Base-by-base conservation (phyloP, 1,140 invertebrate genomes). In the Chlorops oryzae region DNA sequence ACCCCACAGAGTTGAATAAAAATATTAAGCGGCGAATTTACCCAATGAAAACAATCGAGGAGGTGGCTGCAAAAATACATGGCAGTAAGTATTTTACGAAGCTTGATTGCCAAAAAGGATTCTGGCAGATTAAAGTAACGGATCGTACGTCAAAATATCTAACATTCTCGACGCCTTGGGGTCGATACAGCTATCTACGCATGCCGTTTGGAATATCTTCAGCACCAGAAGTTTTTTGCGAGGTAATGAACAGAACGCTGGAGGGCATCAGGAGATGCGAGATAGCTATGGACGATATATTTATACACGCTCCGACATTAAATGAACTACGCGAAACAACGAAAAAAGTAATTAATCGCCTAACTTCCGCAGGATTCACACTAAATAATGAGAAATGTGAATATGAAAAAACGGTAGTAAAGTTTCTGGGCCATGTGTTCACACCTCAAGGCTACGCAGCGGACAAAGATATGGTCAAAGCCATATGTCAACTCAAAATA, bases 1-100 rank as follows among this genome's bases (percentile, higher is more conserved):
- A 75, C 43, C 68, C 71, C 15, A 58, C 39, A 22, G 52, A 73
- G 23, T 54, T 76, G n/a, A 74, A 75, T 50, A 57, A 60, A 49
- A 61, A 54, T 28, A 65, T 75, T 7, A 59, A 56, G 32, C 45
- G 66, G 50, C 59, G 69, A 46, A 49, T 61, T 52, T 54, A 60
- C 50, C 57, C 56, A 15, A 20, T 68, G 17, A 55, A 57, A 12
- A 61, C 54, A 7, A 51, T 69, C 21, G 63, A 70, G 37, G 64
- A 71, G 24, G 41, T 63, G 3, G 25, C 17, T n/a, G n/a, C n/a
- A n/a, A n/a, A n/a, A n/a, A n/a, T n/a, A n/a, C n/a, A n/a, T n/a
- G n/a, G n/a, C n/a, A 20, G 42, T 18, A 4, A 47, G 37, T 35
- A 44, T 20, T 74, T 75, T 51, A 58, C 61, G 2, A 63, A 52